Evolutionary conservation across 2,797 vertebrate species (phyloP).

Genomic region (Emys orbicularis): DNA sequence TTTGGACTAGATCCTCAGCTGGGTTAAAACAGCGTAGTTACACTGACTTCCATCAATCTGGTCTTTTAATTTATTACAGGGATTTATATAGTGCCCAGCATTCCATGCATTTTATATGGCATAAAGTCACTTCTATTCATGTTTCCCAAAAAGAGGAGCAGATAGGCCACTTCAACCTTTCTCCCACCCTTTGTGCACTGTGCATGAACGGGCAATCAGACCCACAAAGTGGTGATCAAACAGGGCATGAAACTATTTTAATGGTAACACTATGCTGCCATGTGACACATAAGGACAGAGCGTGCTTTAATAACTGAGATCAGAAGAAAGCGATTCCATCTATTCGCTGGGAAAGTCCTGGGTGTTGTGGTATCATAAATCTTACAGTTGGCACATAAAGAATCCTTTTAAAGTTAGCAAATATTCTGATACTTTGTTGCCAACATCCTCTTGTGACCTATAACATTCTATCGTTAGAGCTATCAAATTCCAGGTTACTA

Average conservation of each 20-base stretch:
- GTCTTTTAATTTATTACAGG: background rate
- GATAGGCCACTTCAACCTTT: background rate
- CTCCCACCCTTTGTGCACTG: background rate
- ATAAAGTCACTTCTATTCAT: background rate
- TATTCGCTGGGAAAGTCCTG: background rate
- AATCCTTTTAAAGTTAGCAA: conserved; percentile 37
- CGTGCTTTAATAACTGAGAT: background rate
- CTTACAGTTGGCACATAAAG: conserved; percentile 7
- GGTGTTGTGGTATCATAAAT: background rate
- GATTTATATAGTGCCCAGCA: background rate
- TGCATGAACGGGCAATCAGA: background rate
- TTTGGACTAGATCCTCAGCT: background rate
- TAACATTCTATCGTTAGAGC: background rate
- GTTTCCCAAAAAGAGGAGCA: background rate
- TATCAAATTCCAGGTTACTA: background rate
- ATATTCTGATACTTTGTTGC: background rate
- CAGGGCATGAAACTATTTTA: background rate
- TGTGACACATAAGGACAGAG: rapidly evolving
- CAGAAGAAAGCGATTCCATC: conserved; percentile 7
- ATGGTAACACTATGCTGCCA: background rate
- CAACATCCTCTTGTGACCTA: background rate
- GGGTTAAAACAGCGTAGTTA: background rate
- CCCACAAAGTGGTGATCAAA: background rate
- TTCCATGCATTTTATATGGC: background rate
- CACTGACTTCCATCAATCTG: background rate